Conservation (phyloP, 2,888 invertebrate species). For the Podotricha telesiphe region DNA sequence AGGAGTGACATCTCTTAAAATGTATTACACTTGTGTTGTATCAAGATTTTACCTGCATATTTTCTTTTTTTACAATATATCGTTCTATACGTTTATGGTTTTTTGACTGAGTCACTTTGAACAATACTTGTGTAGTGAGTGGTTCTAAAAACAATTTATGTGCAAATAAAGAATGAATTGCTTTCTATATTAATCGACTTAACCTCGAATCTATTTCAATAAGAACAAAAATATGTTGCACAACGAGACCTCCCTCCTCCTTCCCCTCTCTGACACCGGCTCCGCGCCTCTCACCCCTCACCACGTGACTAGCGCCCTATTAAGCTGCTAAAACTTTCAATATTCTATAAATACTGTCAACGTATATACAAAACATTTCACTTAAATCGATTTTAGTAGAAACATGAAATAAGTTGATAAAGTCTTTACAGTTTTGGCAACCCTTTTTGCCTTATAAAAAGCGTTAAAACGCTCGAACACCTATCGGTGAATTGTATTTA, state of each 20-base stretch:
- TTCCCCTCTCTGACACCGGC: neutral
- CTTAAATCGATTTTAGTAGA: neutral
- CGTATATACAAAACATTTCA: neutral
- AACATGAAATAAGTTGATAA: neutral
- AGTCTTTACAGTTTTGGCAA: neutral
- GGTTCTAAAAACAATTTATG: constrained; percentile 1
- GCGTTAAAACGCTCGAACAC: too few relatives aligned
- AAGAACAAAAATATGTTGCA: constrained; percentile 33
- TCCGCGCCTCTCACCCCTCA: neutral
- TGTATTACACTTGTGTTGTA: too few relatives aligned
- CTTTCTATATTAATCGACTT: constrained; percentile 30
- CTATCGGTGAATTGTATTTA: too few relatives aligned
- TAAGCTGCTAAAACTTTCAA: neutral
- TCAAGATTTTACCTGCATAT: too few relatives aligned
- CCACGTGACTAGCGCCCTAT: neutral
- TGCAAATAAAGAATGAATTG: constrained; percentile 17
- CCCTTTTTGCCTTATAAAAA: neutral
- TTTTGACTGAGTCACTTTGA: neutral
- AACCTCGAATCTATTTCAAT: constrained; percentile 33
- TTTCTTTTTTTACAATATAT: too few relatives aligned
- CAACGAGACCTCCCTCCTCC: constrained; percentile 3
- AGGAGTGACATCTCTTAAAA: too few relatives aligned
- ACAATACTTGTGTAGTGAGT: neutral
- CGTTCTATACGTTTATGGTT: too few relatives aligned
- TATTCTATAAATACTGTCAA: neutral